These are phyloP conservation scores for Caenorhabditis inopinata DNA, from an alignment of 1,140 invertebrate genomes.

Conservation along the genomic window DNA sequence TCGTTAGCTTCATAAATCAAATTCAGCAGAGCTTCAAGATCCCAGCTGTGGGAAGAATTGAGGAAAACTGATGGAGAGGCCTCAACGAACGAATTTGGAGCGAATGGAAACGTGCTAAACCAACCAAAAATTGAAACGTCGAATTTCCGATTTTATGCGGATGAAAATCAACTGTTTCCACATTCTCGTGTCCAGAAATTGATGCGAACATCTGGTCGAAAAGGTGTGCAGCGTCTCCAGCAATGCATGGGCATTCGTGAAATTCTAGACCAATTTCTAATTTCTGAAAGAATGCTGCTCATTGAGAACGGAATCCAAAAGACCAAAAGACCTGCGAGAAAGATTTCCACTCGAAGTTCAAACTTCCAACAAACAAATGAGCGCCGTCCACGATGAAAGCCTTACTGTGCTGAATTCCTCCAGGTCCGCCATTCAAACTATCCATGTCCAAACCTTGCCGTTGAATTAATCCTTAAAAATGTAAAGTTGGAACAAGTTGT, in stretches of 20 bases:
- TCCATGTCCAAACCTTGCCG: constrained; percentile 19
- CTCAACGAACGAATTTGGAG: background rate
- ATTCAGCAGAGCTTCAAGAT: constrained; percentile 9
- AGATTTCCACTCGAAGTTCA: constrained; percentile 19
- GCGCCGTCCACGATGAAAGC: background rate
- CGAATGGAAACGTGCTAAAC: background rate
- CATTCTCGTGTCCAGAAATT: background rate
- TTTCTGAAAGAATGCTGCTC: background rate
- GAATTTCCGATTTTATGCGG: constrained; percentile 7
- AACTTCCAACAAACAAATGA: constrained; percentile 20
- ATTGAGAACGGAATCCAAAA: too few relatives aligned
- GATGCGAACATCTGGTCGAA: background rate
- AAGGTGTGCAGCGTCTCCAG: background rate
- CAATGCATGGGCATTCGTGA: constrained; percentile 7
- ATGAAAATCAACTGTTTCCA: background rate
- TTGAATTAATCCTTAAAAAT: background rate
- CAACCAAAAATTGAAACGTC: background rate
- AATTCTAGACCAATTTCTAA: background rate
- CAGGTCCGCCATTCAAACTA: background rate
- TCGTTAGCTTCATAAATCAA: constrained; percentile 2
- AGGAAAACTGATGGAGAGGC: constrained; percentile 7
- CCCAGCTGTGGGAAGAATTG: background rate
- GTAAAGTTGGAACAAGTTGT: too few relatives aligned
- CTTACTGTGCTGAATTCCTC: constrained; percentile 14
- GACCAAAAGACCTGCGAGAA: constrained; percentile 1